Evolutionary conservation across 1,140 invertebrate genomes (phyloP), one percentile per base, ranked within the genome.

Genomic region (Diorhabda sublineata): DNA sequence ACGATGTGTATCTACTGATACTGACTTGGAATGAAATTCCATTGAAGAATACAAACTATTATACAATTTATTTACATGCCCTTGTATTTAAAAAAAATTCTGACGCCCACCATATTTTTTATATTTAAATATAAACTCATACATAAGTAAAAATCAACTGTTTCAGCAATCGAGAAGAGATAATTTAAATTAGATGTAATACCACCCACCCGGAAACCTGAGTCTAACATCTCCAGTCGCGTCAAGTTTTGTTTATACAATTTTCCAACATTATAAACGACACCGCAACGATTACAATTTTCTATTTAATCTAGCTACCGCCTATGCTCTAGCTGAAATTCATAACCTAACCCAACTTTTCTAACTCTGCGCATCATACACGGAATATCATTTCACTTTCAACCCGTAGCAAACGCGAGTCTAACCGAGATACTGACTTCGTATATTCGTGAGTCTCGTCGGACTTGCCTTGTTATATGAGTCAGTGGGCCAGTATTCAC

Each of bases 311-410:
- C n/a, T 65, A 65, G 64, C 64, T 65, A 65, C 64, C 64, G 64
- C 45, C 64, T 65, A 65, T 45, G 64, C 64, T 65, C 45, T 52
- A 52, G 47, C 47, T 44, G 64, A 2, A 47, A 65, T 65, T 41
- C 65, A 52, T 67, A 67, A 67, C 65, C 65, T 67, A 67, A 67
- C 65, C 57, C 65, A 67, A 67, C 65, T 67, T 67, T 67, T 60
- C 65, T 58, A 67, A 60, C 42, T 67, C 65, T 45, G 65, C 65
- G 65, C 65, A 67, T 60, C 44, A 41, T 41, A 41, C 47, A 52
- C 47, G 42, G 47, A 60, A 52, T 44, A 67, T 67, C 65, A 67
- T 67, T 67, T 67, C 65, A 67, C 65, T 67, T 67, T 67, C 65
- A 45, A 45, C 57, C 59, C 26, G 59, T 42, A 43, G 26, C 26